Conservation (phyloP, 2,797 vertebrate species). For the Agapornis canus region DNA sequence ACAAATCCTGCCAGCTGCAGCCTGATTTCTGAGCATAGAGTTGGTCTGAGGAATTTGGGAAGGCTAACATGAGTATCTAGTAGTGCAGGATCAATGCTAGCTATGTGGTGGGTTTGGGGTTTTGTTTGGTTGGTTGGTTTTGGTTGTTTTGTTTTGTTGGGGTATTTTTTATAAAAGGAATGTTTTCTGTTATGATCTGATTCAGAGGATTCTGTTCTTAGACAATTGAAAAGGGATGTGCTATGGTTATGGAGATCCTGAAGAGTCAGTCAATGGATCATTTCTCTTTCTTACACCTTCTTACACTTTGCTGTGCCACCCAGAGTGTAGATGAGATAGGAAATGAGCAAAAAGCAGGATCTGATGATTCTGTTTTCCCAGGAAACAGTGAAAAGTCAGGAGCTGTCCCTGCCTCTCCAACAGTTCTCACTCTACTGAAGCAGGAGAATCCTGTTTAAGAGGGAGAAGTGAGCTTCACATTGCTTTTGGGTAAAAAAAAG, state of each 20-base stretch:
- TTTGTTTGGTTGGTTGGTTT: background rate
- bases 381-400: background rate
- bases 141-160: too few relatives aligned
- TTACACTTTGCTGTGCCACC: background rate
- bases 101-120: background rate
- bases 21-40: background rate
- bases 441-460: background rate
- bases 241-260: background rate
- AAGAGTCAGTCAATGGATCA: background rate
- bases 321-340: background rate
- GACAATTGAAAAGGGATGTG: background rate
- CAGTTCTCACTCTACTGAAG: background rate
- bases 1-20: slow-evolving; percentile 20
- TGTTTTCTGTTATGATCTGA: background rate
- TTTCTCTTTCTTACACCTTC: background rate
- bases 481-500: background rate
- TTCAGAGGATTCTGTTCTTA: background rate
- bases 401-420: background rate
- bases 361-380: background rate
- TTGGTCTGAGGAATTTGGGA: background rate
- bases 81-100: background rate
- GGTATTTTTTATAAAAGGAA: background rate
- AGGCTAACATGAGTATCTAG: background rate
- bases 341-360: background rate
- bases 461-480: background rate